Base-by-base conservation (phyloP, 2,888 invertebrate species). In the Clusia tigrina region DNA sequence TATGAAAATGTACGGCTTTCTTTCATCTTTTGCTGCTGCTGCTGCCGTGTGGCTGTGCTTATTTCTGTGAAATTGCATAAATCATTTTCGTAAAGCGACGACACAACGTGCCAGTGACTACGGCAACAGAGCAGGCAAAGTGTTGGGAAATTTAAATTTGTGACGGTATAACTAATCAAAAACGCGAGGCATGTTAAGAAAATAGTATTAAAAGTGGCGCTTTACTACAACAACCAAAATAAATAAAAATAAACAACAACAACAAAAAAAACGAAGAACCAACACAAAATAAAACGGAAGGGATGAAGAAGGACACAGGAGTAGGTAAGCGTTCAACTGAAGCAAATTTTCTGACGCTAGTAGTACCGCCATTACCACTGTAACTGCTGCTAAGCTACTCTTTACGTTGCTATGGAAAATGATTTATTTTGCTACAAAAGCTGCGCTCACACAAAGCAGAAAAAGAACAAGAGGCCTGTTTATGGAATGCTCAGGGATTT, bases 1-100 rank as follows among this genome's bases (percentile, higher is more conserved):
- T 78, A 78, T 78, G 76, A 78, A 77, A 75, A 73, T 76, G 71
- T 74, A 75, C 71, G 77, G 77, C 77, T 76, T 76, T n/a, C n/a
- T n/a, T n/a, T 76, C 75, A 76, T 76, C 77, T 76, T 76, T 76
- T 70, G n/a, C n/a, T n/a, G n/a, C n/a, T n/a, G n/a, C n/a, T n/a
- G n/a, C n/a, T n/a, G n/a, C n/a, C n/a, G n/a, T n/a, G n/a, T 70
- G 20, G 2, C 25, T 24, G 71, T 71, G 73, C 71, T 73, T 76
- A 78, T 75, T 57, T 54, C 58, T 58, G 42, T 52, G 22, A 38
- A 42, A 38, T 56, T 77, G 71, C 74, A 74, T 76, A 76, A 76
- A 76, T 76, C 75, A 76, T 76, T 73, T 67, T 72, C n/a, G 68
- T 74, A 17, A 20, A 38, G 32, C 15, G n/a, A n/a, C n/a, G n/a